phyloP scores from a whole-genome alignment of 2,113 vertebrate genomes.

The Pteropus alecto region DNA sequence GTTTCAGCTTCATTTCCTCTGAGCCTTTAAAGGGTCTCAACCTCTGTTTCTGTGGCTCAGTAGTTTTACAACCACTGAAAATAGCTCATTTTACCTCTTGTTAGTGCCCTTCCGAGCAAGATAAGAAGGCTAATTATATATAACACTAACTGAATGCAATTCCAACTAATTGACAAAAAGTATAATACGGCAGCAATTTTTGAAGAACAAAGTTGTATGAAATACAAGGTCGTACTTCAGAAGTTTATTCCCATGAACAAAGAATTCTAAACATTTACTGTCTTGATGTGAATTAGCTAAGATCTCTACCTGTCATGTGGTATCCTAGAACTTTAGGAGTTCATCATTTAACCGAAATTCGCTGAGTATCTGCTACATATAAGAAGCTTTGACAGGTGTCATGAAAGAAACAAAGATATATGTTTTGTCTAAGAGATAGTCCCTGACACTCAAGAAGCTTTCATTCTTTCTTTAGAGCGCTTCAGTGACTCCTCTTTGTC shows the following conservation, averaged over 20 bases:
- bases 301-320: background rate
- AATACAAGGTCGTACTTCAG: slow-evolving; percentile 40
- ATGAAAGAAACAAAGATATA: background rate
- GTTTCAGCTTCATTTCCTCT: slow-evolving; percentile 62
- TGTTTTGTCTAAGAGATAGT: background rate
- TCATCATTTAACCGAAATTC: background rate
- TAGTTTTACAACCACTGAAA: slow-evolving; percentile 66
- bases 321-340: background rate
- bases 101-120: slow-evolving; percentile 68
- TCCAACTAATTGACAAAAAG: slow-evolving; percentile 67
- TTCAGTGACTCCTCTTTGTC: background rate
- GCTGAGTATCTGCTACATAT: background rate
- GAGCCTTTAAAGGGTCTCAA: slow-evolving; percentile 51
- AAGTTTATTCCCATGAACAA: slow-evolving; percentile 36
- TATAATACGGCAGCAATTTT: slow-evolving; percentile 53
- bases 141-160: slow-evolving; percentile 70
- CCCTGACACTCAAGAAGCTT: background rate
- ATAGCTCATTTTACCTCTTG: slow-evolving; percentile 73
- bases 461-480: background rate
- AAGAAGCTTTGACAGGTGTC: background rate
- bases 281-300: background rate
- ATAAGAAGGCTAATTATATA: slow-evolving; percentile 72
- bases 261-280: slow-evolving; percentile 10
- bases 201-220: slow-evolving; percentile 59
- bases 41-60: slow-evolving; percentile 61